Base-by-base conservation (phyloP, 2,888 invertebrate genomes). In the Trissolcus brochymenae region DNA sequence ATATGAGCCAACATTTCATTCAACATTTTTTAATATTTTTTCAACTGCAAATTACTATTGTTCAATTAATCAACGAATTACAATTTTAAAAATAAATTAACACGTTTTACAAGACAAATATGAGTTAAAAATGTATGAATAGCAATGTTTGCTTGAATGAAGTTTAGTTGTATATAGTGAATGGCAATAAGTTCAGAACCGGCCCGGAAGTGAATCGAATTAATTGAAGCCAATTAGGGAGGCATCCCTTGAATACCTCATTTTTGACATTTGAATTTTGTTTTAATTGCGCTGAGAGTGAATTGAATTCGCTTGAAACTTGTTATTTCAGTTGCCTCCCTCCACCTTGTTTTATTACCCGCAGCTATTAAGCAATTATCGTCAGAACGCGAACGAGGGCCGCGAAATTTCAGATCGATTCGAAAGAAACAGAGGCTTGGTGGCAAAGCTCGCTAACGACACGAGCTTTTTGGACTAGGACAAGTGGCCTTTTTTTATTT, bases 401-500 rank as follows among this genome's bases (percentile, higher is more conserved):
- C 61, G 60, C 51, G 9, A 14, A 46, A 46, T 46, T 56, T 17
- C 65, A 19, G 40, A 75, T 64, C 60, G 40, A 61, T 60, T 55
- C 41, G 50, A 55, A 50, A 46, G 46, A 16, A 16, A 46, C 16
- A 46, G 14, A 46, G 14, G 14, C 14, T 16, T 1, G 14, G 16
- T 46, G 46, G 77, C 77, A 77, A 73, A 77, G 77, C 77, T 77
- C 49, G 67, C 59, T 72, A 76, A 72, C 62, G 66, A 54, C 43
- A 41, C 19, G 56, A 72, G 66, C 7, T 76, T 67, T 72, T 67
- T 59, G 62, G 71, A 67, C 61, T 71, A 76, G 67, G 76, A 71
- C 76, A 72, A 76, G 76, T 76, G 61, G 71, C 62, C 59, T 62
- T 59, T 76, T 66, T 40, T 67, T 59, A 66, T 70, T 76, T 76